A percentile compares a stretch with the other conserved stretches of the same genome.
phyloP scores from a whole-genome alignment of 2,888 invertebrate species.

The Tinea trinotella region DNA sequence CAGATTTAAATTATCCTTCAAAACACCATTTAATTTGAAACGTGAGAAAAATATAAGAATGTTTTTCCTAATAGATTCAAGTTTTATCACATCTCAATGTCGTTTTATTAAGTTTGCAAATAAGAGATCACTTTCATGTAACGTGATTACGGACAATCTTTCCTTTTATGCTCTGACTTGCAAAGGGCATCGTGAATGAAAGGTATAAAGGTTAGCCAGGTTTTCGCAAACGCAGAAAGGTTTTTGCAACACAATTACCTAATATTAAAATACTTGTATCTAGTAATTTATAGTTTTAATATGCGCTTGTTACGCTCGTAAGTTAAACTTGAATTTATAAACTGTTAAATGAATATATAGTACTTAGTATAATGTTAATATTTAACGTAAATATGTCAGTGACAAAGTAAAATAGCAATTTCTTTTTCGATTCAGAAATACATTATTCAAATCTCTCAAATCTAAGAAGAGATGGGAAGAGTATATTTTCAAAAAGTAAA shows the following conservation, averaged over 20 bases:
- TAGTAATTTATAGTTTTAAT: too few species aligned
- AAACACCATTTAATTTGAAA: too few species aligned
- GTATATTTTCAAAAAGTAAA: neutral
- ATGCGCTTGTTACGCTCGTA: too few species aligned
- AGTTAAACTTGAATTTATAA: too few species aligned
- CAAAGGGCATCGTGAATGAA: neutral
- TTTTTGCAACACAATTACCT: neutral
- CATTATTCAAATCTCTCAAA: conserved; percentile 1
- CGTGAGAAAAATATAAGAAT: too few species aligned
- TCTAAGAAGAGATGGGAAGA: neutral
- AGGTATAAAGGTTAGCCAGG: neutral
- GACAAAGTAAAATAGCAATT: neutral
- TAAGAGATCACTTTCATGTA: neutral
- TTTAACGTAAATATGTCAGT: neutral
- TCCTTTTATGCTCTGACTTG: neutral
- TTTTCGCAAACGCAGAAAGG: neutral
- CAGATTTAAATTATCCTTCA: neutral
- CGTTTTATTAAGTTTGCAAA: neutral
- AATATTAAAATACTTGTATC: too few species aligned
- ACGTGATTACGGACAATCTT: neutral
- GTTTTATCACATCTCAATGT: too few species aligned
- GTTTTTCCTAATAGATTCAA: too few species aligned
- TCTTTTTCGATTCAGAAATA: neutral
- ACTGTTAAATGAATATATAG: too few species aligned
- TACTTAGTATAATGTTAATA: too few species aligned